These are phyloP conservation scores for Zoanthus solanderi DNA, from an alignment of 92 coral and sea anemone genomes.

Conservation along the genomic window DNA sequence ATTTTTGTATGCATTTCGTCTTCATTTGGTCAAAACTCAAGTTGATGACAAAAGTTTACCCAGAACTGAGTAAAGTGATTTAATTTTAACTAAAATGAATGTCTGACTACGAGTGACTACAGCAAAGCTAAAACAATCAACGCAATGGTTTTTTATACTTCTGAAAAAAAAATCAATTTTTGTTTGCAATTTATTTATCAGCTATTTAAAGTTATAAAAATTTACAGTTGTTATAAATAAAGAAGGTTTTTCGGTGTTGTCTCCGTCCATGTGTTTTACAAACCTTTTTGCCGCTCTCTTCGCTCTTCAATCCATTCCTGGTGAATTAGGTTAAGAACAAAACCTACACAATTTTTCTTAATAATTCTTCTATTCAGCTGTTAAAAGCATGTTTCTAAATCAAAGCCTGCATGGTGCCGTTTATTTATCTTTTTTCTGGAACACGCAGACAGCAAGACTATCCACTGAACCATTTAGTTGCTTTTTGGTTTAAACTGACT, in stretches of 20 bases:
- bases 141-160: background rate
- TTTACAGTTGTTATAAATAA: too few relatives aligned
- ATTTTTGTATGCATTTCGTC: too few relatives aligned
- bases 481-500: too few relatives aligned
- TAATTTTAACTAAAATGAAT: background rate
- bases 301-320: conserved; percentile 86
- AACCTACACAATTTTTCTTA: background rate
- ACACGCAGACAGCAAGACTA: background rate
- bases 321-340: conserved; percentile 48
- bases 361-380: background rate
- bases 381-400: too few relatives aligned
- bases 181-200: background rate
- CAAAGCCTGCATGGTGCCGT: too few relatives aligned
- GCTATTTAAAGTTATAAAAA: too few relatives aligned
- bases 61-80: too few relatives aligned
- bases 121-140: background rate
- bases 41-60: too few relatives aligned
- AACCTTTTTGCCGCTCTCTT: conserved; percentile 86
- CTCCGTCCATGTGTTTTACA: background rate
- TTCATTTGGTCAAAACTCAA: too few relatives aligned
- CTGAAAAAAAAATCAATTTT: background rate
- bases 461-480: too few relatives aligned
- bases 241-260: too few relatives aligned
- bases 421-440: too few relatives aligned
- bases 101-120: background rate